phyloP scores from a whole-genome alignment of 2,113 vertebrate genomes.

The Falcunculus frontatus region DNA sequence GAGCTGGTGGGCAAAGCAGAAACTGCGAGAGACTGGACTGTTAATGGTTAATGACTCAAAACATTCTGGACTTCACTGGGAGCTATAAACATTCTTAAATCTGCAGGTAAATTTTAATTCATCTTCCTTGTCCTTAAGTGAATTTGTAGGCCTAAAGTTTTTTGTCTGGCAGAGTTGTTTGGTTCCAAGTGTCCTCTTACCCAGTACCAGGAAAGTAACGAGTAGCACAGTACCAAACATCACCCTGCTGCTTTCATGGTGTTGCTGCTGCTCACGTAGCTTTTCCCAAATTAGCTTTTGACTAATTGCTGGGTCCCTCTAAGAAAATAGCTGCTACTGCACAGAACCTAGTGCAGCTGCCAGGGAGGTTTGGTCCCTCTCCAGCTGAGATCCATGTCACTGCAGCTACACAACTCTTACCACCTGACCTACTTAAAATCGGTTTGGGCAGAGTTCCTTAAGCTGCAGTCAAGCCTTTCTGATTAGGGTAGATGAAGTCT shows the following conservation, averaged over 20 bases:
- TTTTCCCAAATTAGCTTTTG: conserved; percentile 5
- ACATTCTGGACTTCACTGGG: background rate
- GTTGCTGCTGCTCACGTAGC: background rate
- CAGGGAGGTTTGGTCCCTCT: background rate
- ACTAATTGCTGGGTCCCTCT: background rate
- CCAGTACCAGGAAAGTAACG: background rate
- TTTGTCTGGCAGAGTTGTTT: background rate
- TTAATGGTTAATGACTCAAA: background rate
- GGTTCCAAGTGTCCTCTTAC: background rate
- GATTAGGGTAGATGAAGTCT: background rate
- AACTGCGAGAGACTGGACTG: background rate
- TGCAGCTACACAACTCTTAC: background rate
- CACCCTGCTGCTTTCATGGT: background rate
- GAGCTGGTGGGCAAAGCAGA: background rate
- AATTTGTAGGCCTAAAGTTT: background rate
- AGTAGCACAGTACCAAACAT: background rate
- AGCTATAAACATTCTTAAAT: background rate
- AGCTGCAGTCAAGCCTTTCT: background rate
- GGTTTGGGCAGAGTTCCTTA: background rate
- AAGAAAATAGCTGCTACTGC: background rate
- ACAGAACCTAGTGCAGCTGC: background rate
- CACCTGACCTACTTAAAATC: background rate
- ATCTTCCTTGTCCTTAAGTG: background rate
- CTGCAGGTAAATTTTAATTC: background rate
- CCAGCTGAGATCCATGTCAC: background rate